Evolutionary conservation across 2,113 vertebrate species (phyloP).

Genomic region (Sitta europaea): DNA sequence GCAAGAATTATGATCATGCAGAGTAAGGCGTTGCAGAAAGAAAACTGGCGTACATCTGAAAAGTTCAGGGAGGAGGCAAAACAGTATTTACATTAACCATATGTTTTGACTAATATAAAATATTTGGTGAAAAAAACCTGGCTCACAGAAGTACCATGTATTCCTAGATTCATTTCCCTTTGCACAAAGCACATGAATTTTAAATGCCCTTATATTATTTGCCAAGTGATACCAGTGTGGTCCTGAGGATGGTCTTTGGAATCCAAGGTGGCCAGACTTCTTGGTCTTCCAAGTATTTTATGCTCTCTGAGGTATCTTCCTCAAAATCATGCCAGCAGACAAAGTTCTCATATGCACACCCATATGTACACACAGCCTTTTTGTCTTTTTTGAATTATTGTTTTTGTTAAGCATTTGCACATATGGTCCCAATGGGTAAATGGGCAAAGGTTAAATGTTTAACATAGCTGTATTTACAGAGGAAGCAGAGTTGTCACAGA

Average conservation of each 20-base stretch:
- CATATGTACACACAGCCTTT: not conserved
- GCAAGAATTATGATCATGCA: not conserved
- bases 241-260: not conserved
- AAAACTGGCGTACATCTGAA: not conserved
- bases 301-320: not conserved
- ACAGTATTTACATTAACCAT: not conserved
- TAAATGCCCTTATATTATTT: not conserved
- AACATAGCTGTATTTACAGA: constrained; percentile 16
- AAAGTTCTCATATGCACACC: not conserved
- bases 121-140: not conserved
- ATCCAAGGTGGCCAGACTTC: not conserved
- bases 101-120: not conserved
- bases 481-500: not conserved
- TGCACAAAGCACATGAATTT: not conserved
- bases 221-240: not conserved
- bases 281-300: not conserved
- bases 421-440: constrained; percentile 39
- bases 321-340: not conserved
- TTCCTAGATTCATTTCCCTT: not conserved
- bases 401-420: constrained; percentile 33
- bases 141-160: not conserved
- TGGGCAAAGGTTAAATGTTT: constrained; percentile 40
- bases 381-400: constrained; percentile 42
- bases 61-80: not conserved
- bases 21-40: not conserved